phyloP scores from a whole-genome alignment of 1,140 invertebrate genomes.

The Portunus trituberculatus region DNA sequence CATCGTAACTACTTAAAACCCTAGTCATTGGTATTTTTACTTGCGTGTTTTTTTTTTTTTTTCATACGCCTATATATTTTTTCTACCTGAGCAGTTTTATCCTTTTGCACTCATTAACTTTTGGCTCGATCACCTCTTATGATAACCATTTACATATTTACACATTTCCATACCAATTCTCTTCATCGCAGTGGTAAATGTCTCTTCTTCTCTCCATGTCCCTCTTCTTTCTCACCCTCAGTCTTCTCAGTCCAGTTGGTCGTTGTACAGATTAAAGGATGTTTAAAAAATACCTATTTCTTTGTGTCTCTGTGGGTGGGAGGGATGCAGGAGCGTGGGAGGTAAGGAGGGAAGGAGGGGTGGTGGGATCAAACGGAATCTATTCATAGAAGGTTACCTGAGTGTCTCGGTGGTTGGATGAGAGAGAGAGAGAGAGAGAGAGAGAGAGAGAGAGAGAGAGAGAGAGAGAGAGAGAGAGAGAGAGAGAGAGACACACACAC shows the following conservation, averaged over 20 bases:
- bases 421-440: conserved; percentile 4
- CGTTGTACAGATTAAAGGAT: background rate
- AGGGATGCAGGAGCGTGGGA: background rate
- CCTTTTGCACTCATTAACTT: background rate
- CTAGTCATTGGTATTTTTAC: too few relatives aligned
- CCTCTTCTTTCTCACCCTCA: background rate
- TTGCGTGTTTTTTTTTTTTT: too few relatives aligned
- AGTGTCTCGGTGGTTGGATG: background rate
- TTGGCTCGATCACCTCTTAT: background rate
- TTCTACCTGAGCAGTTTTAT: too few relatives aligned
- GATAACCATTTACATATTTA: background rate
- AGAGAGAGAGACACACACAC: too few relatives aligned
- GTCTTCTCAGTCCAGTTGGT: background rate
- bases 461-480: too few relatives aligned
- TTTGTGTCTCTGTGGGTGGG: background rate
- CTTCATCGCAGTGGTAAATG: background rate
- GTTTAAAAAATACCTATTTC: background rate
- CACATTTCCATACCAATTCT: too few relatives aligned
- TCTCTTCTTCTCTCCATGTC: too few relatives aligned
- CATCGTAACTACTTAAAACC: too few relatives aligned
- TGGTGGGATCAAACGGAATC: background rate
- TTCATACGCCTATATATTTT: too few relatives aligned
- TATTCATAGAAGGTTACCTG: background rate
- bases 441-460: too few relatives aligned
- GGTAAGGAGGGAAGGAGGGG: background rate